Percentiles rank a stretch among this genome's conserved stretches.
These are phyloP conservation scores for Cyanoderma ruficeps DNA, from an alignment of 2,113 vertebrate genomes.

Conservation along the genomic window DNA sequence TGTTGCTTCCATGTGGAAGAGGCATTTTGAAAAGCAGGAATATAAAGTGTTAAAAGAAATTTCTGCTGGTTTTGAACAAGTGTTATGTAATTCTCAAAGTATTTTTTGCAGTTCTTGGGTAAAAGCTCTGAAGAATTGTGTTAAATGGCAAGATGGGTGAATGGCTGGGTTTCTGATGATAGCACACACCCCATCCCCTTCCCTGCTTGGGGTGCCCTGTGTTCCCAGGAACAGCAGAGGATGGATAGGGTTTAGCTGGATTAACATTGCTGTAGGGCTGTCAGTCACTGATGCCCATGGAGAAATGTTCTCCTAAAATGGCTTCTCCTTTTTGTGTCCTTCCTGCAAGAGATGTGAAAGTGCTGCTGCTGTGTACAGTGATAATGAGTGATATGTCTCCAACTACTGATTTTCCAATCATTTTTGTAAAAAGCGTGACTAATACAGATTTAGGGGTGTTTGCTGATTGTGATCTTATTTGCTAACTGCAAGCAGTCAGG, in stretches of 20 bases:
- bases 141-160: neutral
- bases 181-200: neutral
- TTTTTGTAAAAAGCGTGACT: neutral
- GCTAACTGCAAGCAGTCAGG: neutral
- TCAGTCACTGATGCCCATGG: neutral
- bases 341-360: neutral
- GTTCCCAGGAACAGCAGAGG: neutral
- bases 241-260: neutral
- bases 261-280: neutral
- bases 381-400: neutral
- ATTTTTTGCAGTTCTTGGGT: neutral
- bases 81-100: neutral
- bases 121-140: neutral
- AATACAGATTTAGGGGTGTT: neutral
- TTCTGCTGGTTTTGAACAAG: neutral
- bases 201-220: neutral
- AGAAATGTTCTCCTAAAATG: constrained; percentile 11
- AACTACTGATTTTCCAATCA: neutral
- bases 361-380: neutral
- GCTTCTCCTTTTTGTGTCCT: neutral
- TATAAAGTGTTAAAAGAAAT: neutral
- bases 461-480: neutral
- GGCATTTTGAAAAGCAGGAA: neutral
- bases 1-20: neutral
- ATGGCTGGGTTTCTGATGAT: rapidly evolving